phyloP scores from a whole-genome alignment of 2,888 invertebrate genomes.

The Cephonodes hylas region DNA sequence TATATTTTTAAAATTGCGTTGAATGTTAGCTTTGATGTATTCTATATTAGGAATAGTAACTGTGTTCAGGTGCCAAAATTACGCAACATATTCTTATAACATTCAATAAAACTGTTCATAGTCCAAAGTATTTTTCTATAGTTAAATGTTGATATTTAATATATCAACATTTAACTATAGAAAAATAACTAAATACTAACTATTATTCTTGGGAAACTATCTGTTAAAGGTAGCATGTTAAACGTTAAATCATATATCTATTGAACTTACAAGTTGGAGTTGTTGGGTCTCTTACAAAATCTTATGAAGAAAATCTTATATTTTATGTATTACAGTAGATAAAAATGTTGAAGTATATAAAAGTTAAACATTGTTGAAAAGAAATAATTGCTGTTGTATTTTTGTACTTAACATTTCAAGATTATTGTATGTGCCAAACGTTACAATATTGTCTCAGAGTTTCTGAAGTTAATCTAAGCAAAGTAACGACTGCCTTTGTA shows the following conservation, averaged over 20 bases:
- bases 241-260: background rate
- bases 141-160: background rate
- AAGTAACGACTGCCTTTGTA: background rate
- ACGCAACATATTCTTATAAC: background rate
- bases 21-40: background rate
- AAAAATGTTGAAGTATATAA: background rate
- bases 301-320: background rate
- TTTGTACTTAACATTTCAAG: slow-evolving; percentile 7
- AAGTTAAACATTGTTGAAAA: slow-evolving; percentile 9
- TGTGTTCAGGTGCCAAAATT: slow-evolving; percentile 5
- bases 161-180: background rate
- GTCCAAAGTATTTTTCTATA: slow-evolving; percentile 5
- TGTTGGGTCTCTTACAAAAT: background rate
- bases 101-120: background rate
- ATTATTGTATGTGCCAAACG: slow-evolving; percentile 3
- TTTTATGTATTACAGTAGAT: background rate
- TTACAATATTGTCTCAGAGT: background rate
- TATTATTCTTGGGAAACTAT: background rate
- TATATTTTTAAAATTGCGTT: background rate
- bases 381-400: slow-evolving; percentile 6
- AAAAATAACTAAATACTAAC: too few species aligned
- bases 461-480: background rate
- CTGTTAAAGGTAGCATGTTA: background rate
- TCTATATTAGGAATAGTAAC: background rate
- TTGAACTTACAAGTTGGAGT: background rate